Base-by-base conservation (phyloP, 1,140 invertebrate genomes). In the Sminthurides bifidus region DNA sequence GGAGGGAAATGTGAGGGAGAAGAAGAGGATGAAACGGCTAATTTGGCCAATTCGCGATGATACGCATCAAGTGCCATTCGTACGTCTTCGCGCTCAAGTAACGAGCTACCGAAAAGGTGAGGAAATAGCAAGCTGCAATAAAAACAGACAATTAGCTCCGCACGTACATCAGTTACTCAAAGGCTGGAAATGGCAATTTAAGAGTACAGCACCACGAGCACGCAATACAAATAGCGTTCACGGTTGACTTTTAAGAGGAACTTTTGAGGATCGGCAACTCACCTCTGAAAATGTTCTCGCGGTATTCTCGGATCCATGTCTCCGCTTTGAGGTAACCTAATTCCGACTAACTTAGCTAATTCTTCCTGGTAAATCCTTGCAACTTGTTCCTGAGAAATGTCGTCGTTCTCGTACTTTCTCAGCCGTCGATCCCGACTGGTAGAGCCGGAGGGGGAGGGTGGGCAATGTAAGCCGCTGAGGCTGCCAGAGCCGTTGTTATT, bases 301-400 rank as follows among this genome's bases (percentile, higher is more conserved):
- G 83, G 17, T 82, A 73, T 53, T 58, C 62, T 46, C 33, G 60
- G 52, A 38, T 64, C 61, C 12, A 54, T 46, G 19, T 59, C 17
- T 77, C 80, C 24, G 81, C 75, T 59, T 81, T 75, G 52, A 37
- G 56, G 65, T 84, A 83, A 77, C 54, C 82, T 72, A 64, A 82
- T 74, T 29, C 84, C 84, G 81, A 92, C 90, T 17, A 97, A 78
- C 69, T 95, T 94, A 40, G 87, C 84, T 37, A 96, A 73, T 68
- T 96, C 91, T 69, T 96, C 92, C 41, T 97, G 90, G 69, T 98
- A 98, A 66, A 98, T 92, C 67, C 90, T 79, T 15, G 91, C 83
- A 63, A 98, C 90, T 73, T 97, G 94, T 68, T 97, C 94, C 72
- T 94, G 92, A 41, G 92, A 84, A 73, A 94, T 88, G 74, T 94